These are phyloP conservation scores for Porphyrio hochstetteri DNA, from an alignment of 2,113 vertebrate species.

Conservation along the genomic window DNA sequence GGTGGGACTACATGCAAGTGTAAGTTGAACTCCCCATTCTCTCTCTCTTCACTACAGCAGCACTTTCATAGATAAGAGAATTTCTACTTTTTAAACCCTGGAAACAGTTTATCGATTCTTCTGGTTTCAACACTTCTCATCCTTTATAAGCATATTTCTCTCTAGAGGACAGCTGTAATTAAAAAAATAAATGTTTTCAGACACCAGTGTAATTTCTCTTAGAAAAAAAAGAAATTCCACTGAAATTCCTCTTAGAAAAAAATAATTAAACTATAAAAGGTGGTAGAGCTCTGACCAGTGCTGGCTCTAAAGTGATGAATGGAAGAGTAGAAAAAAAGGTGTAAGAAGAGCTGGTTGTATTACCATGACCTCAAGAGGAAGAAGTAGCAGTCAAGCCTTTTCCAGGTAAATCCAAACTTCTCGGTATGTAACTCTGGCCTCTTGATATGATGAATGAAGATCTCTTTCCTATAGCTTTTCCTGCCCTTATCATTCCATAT, in stretches of 20 bases:
- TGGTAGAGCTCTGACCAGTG: neutral
- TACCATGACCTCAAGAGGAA: neutral
- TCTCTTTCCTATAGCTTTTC: neutral
- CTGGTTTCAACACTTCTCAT: neutral
- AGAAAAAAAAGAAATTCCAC: neutral
- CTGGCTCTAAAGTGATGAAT: neutral
- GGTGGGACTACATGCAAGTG: neutral
- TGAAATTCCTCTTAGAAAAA: neutral
- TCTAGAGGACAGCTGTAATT: neutral
- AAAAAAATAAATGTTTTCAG: neutral
- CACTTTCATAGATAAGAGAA: neutral
- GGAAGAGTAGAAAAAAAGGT: neutral
- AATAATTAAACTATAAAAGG: neutral
- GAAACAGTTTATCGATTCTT: neutral
- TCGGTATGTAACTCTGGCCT: neutral
- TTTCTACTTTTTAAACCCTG: neutral
- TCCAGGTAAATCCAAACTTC: neutral
- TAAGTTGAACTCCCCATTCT: accelerated
- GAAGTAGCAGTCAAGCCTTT: neutral
- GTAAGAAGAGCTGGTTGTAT: neutral
- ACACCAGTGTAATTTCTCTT: neutral
- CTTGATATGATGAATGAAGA: neutral
- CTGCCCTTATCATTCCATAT: neutral
- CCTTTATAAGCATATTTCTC: neutral
- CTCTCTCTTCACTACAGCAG: neutral